phyloP scores from a whole-genome alignment of 2,113 vertebrate species.

The Plestiodon gilberti region DNA sequence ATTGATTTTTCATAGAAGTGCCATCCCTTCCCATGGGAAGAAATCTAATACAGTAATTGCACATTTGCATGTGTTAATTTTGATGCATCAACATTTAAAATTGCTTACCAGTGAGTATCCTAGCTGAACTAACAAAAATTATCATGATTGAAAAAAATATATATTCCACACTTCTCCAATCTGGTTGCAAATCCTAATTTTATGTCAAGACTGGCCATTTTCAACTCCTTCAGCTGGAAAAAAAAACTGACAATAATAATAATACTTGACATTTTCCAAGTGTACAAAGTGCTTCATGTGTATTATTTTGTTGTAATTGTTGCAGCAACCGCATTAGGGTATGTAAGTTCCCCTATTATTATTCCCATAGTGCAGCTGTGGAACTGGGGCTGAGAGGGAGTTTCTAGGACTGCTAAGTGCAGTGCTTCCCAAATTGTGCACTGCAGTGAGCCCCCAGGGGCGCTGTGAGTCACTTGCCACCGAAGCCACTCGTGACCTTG shows the following conservation, averaged over 20 bases:
- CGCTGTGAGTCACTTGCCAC: no score
- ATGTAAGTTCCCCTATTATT: no score
- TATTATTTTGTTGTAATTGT: no score
- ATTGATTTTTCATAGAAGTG: neutral
- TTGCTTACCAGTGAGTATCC: neutral
- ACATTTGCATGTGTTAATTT: neutral
- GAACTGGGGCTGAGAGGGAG: no score
- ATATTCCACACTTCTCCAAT: neutral
- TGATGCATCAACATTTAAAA: neutral
- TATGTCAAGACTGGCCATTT: constrained; percentile 12
- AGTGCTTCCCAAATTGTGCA: no score
- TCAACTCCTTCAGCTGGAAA: neutral
- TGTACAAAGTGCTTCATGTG: no score
- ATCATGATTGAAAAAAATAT: neutral
- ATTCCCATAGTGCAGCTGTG: no score
- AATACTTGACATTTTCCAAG: no score
- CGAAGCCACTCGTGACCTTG: no score
- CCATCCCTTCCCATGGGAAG: neutral
- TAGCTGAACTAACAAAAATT: constrained; percentile 3
- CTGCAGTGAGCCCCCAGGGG: no score
- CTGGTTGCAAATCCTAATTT: neutral
- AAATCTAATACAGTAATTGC: neutral
- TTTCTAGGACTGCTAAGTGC: no score
- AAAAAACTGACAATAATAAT: neutral
- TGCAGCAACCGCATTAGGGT: no score